Base-by-base conservation (phyloP, 37 sponge, comb jelly and placozoan species). In the Theonella swinhoei region DNA sequence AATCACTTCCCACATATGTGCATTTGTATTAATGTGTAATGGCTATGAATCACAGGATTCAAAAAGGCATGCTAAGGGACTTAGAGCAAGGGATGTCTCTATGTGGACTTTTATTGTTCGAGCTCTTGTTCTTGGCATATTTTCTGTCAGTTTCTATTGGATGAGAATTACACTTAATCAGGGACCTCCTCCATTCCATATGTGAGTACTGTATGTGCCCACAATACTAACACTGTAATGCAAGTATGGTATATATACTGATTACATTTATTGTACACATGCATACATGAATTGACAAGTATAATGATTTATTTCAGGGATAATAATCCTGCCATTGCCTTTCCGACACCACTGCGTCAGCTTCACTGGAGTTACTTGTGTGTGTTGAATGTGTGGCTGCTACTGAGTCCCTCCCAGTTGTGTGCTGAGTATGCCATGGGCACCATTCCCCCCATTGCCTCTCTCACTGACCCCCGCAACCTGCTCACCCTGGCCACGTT, bases 391-490 rank as follows among this genome's bases (percentile, higher is more conserved):
- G 54, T 54, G 22, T 78, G 89, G 87, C 84, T 94, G 33, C 85
- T 94, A 2, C 63, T 94, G 4, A 54, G 2, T 78, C 95, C 95
- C 11, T 84, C 86, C 31, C 58, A 42, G 24, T 78, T 94, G 26
- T 91, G 89, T 74, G 78, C 90, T 71, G 95, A 94, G 37, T 94
- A 90, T 87, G 91, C 91, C 4, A 94, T 94, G 95, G 81, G 80
- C 20, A 94, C 91, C 23, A 79, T 94, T 34, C 95, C 91, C 28
- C 82, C 88, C 24, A 75, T 94, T 19, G 63, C 83, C 35, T 42
- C 80, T 25, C 65, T 90, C 23, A 26, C 65, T 20, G 95, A 94
- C 59, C 83, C 80, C 1, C 71, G 95, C 35, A 94, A 94, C 47
- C 5, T 91, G 20, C 73, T 75, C 30, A 91, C 92, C 14, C 19